Percentiles rank a stretch among this genome's conserved stretches.
Conservation (phyloP, 2,888 invertebrate genomes). For the Zele albiditarsus region DNA sequence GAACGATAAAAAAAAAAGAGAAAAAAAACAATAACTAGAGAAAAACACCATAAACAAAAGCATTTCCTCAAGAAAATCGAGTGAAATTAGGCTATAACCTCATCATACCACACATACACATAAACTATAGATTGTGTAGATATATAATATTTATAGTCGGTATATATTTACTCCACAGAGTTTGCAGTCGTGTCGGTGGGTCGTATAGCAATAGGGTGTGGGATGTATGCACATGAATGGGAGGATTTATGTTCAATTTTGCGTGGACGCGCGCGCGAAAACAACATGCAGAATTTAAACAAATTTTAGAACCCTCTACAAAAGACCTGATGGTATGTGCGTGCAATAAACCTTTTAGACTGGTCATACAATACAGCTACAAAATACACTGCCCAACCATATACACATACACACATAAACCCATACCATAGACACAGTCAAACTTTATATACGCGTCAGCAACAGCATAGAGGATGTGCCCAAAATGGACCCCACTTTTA, state of each 20-base stretch:
- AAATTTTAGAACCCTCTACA: conserved; percentile 36
- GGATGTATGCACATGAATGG: conserved; percentile 25
- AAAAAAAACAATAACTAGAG: background rate
- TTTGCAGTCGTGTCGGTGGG: background rate
- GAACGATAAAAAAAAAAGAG: background rate
- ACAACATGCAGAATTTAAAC: conserved; percentile 59
- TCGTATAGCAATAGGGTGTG: conserved; percentile 28
- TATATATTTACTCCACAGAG: background rate
- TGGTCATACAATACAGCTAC: background rate
- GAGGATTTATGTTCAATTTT: conserved; percentile 63
- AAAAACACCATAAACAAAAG: background rate
- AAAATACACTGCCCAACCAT: background rate
- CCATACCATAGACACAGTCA: too few relatives aligned
- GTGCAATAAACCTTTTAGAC: conserved; percentile 1
- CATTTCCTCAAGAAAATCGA: background rate
- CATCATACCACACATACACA: background rate
- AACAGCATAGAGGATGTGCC: conserved; percentile 39
- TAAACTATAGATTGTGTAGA: background rate
- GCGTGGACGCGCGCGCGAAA: conserved; percentile 54
- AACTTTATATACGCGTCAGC: conserved; percentile 35
- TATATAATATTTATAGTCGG: background rate
- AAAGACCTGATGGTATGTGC: background rate
- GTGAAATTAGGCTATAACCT: background rate
- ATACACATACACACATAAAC: background rate
- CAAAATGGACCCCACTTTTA: conserved; percentile 26